Evolutionary conservation across 1,140 invertebrate species (phyloP), one percentile per base, ranked within the genome.

Genomic region (Potamilus streckersoni): DNA sequence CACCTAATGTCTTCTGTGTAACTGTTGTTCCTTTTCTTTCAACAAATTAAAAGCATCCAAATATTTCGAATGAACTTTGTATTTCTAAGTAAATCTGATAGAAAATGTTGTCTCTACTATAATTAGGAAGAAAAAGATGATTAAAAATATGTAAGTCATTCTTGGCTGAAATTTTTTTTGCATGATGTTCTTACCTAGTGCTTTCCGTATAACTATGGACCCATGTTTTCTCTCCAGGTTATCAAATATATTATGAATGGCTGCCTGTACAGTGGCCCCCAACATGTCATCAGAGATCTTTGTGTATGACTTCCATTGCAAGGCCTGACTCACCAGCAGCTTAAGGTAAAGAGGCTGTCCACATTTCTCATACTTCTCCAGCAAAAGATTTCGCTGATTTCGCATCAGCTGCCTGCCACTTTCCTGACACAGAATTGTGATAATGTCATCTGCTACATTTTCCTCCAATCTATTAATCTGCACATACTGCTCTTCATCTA

Each of bases 191-290:
- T 70, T 57, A 73, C 72, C 71, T 12, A 74, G 60, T n/a, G 66
- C 56, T 67, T 70, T 74, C 27, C 56, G 64, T 8, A 74, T 59
- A 31, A 87, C 73, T 17, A 79, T 62, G 64, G 73, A 69, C 8
- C 85, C 85, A 76, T 83, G 84, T 61, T 73, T 81, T 17, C 57
- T 76, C 62, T 86, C 84, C 56, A 86, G 55, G 31, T 74, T 72
- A 27, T 81, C 71, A 76, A 86, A 84, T 15, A 83, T 69, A 17
- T 76, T 66, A n/a, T 72, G 68, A 49, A 85, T 85, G 27, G 83
- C 82, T 19, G 63, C 73, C 49, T 73, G 69, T 0, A 83, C 76
- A 6, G 79, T 79, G 14, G 71, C 56, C 14, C 70, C 68, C 57
- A 78, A 64, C 14, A 73, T 61, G 23, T 60, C 14, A 0, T 80